Evolutionary conservation across 2,113 vertebrate species (phyloP).

Genomic region (Limanda limanda): DNA sequence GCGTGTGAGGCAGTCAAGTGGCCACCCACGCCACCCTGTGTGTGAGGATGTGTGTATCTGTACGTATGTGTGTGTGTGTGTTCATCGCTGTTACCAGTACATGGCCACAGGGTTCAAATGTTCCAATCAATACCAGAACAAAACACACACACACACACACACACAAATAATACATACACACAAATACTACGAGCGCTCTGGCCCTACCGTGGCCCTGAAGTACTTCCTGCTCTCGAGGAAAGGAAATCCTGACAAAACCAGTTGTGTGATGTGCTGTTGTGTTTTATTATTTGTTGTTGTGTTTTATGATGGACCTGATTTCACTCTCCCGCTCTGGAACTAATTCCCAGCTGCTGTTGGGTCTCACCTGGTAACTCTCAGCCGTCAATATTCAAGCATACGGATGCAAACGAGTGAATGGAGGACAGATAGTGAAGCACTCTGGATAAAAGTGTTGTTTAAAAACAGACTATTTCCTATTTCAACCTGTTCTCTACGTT

Average conservation of each 20-base stretch:
- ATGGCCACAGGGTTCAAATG: constrained; percentile 66
- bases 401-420: background rate
- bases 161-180: background rate
- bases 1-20: constrained; percentile 43
- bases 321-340: too few species aligned
- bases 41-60: constrained; percentile 5
- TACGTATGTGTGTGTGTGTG: background rate
- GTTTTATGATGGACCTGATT: too few species aligned
- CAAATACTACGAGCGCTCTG: background rate
- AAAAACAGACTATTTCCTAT: background rate
- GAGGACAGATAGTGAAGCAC: background rate
- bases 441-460: background rate
- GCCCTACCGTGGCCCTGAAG: too few species aligned
- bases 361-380: background rate
- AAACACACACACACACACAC: too few species aligned
- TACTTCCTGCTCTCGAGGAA: too few species aligned
- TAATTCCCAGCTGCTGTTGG: background rate
- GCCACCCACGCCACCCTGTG: constrained; percentile 46
- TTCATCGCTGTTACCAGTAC: constrained; percentile 56
- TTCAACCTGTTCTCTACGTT: background rate
- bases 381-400: background rate
- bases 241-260: too few species aligned
- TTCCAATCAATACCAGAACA: constrained; percentile 61
- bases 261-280: too few species aligned
- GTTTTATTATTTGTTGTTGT: too few species aligned